phyloP scores from a whole-genome alignment of 1,140 invertebrate genomes.

The Lasaia peninsularis region DNA sequence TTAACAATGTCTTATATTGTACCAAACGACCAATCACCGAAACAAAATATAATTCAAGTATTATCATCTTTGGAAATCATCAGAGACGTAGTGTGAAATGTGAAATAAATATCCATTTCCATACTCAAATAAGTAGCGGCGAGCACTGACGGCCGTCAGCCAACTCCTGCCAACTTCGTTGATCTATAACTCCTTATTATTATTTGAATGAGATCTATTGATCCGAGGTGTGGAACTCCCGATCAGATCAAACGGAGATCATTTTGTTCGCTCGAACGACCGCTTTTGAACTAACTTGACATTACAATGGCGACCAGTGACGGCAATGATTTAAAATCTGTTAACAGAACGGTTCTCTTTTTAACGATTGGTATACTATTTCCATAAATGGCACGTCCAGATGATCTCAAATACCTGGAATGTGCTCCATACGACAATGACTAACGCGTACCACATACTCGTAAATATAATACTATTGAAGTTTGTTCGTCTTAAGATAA shows the following conservation, averaged over 20 bases:
- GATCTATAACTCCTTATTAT: constrained; percentile 76
- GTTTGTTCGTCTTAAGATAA: no score
- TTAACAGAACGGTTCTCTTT: constrained; percentile 75
- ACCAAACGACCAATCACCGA: constrained; percentile 56
- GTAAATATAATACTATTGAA: no score
- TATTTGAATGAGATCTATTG: constrained; percentile 76
- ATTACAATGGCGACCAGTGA: constrained; percentile 68
- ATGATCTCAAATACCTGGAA: constrained; percentile 55
- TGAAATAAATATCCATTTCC: constrained; percentile 72
- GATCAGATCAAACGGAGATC: constrained; percentile 65
- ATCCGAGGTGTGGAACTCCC: constrained; percentile 68
- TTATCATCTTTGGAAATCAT: constrained; percentile 70
- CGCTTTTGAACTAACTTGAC: constrained; percentile 74
- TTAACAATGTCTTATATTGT: no score
- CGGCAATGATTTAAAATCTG: constrained; percentile 77
- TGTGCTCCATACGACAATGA: constrained; percentile 55
- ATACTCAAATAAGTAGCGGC: constrained; percentile 57
- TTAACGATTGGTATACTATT: constrained; percentile 75
- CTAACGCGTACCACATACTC: constrained; percentile 28
- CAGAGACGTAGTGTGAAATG: constrained; percentile 45
- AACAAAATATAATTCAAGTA: constrained; percentile 69
- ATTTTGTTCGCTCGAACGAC: constrained; percentile 72
- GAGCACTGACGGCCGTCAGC: constrained; percentile 36
- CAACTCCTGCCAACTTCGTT: constrained; percentile 46
- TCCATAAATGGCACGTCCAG: constrained; percentile 70